phyloP scores from a whole-genome alignment of 1,140 invertebrate genomes.

The Matsumurasca onukii region DNA sequence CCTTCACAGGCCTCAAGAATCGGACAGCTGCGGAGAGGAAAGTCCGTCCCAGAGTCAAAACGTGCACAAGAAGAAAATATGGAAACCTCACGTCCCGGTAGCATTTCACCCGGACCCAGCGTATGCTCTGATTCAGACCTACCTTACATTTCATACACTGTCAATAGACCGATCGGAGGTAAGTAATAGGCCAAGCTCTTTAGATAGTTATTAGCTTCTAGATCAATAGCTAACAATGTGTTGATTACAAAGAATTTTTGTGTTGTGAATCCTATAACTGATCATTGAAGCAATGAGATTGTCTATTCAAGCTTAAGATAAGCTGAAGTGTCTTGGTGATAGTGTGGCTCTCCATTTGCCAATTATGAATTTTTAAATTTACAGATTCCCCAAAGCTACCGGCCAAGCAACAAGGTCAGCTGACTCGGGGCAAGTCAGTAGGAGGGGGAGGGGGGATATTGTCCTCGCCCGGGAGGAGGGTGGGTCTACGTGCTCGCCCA shows the following conservation, averaged over 20 bases:
- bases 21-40: constrained; percentile 35
- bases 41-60: constrained; percentile 41
- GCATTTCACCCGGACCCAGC: constrained; percentile 79
- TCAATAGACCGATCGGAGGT: constrained; percentile 87
- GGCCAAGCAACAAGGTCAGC: constrained; percentile 55
- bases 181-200: constrained; percentile 39
- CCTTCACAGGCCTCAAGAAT: constrained; percentile 32
- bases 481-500: constrained; percentile 39
- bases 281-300: too few species aligned
- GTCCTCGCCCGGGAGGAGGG: constrained; percentile 41
- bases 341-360: too few species aligned
- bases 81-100: constrained; percentile 49
- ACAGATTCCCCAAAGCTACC: constrained; percentile 74
- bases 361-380: too few species aligned
- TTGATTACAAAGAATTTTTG: too few species aligned
- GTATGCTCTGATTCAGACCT: constrained; percentile 87
- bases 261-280: too few species aligned
- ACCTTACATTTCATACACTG: constrained; percentile 93
- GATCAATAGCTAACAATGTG: too few species aligned
- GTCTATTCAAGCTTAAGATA: too few species aligned
- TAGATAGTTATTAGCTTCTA: too few species aligned
- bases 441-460: constrained; percentile 45
- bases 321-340: too few species aligned
- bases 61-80: constrained; percentile 33
- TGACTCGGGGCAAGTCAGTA: constrained; percentile 47